phyloP scores from a whole-genome alignment of 2,797 vertebrate genomes.

The Rhinichthys osculus region DNA sequence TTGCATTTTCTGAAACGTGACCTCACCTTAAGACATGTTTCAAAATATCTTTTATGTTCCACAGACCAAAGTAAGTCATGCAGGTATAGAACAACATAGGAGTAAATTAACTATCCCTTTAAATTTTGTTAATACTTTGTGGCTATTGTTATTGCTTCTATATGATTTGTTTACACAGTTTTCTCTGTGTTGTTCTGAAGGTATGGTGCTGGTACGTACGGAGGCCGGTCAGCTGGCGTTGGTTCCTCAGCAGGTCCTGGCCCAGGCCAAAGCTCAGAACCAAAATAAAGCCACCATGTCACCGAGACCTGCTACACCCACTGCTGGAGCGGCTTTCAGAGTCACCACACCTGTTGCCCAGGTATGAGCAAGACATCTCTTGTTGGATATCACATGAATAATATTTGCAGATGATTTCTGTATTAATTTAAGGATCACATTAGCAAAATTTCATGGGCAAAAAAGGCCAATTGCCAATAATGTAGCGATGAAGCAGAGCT shows the following conservation, averaged over 20 bases:
- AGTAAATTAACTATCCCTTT: neutral
- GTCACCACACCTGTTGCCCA: constrained; percentile 58
- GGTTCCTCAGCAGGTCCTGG: constrained; percentile 95
- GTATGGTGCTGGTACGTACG: constrained; percentile 95
- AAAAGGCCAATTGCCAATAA: neutral
- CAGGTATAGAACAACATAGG: neutral
- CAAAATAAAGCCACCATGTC: constrained; percentile 92
- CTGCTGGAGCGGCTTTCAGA: constrained; percentile 60
- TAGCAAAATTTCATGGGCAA: neutral
- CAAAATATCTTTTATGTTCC: neutral
- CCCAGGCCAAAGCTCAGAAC: constrained; percentile 93
- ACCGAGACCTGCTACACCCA: constrained; percentile 88
- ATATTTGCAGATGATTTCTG: neutral
- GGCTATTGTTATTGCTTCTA: neutral
- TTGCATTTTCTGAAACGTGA: neutral
- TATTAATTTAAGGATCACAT: neutral
- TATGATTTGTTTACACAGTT: neutral
- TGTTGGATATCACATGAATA: neutral
- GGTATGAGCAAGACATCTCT: constrained; percentile 23
- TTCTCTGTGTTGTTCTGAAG: constrained; percentile 68
- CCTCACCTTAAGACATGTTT: neutral
- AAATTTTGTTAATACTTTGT: neutral
- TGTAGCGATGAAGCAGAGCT: neutral
- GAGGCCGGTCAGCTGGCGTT: constrained; percentile 94
- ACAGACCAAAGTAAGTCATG: neutral